Evolutionary conservation across 2,113 vertebrate species (phyloP).

Genomic region (Etheostoma cragini): DNA sequence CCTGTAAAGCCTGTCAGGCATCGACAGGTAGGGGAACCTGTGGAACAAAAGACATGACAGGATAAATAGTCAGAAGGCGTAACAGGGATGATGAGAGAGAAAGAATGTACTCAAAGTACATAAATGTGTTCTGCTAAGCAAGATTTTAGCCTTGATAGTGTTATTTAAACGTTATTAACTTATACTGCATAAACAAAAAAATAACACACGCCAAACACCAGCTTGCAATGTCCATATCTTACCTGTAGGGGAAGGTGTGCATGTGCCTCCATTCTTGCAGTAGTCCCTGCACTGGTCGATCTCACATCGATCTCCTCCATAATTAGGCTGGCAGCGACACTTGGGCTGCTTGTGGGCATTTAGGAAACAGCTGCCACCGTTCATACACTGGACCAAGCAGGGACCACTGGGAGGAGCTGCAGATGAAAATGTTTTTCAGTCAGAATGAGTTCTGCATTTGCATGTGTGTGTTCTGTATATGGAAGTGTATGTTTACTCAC

Average conservation of each 20-base stretch:
- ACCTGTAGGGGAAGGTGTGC: constrained; percentile 93
- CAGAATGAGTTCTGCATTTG: neutral
- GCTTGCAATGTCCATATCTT: neutral
- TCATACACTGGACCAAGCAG: constrained; percentile 90
- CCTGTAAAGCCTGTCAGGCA: constrained; percentile 95
- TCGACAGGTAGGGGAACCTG: constrained; percentile 95
- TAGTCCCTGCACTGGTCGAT: constrained; percentile 93
- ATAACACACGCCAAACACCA: neutral
- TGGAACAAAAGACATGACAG: neutral
- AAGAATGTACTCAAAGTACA: neutral
- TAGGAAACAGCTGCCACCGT: constrained; percentile 95
- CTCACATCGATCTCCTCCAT: constrained; percentile 93
- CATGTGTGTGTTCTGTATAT: neutral
- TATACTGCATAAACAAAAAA: neutral
- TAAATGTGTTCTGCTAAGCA: neutral
- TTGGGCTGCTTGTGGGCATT: constrained; percentile 95
- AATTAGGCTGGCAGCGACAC: constrained; percentile 96
- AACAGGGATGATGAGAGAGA: neutral
- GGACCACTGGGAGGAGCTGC: constrained; percentile 88
- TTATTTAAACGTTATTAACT: neutral
- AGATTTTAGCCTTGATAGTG: neutral
- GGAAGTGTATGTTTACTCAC: constrained; percentile 58
- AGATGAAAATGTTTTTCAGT: neutral
- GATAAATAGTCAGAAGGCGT: neutral
- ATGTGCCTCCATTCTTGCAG: constrained; percentile 96